These are phyloP conservation scores for Lasioglossum oenotherae DNA, from an alignment of 2,888 invertebrate species.

Conservation along the genomic window DNA sequence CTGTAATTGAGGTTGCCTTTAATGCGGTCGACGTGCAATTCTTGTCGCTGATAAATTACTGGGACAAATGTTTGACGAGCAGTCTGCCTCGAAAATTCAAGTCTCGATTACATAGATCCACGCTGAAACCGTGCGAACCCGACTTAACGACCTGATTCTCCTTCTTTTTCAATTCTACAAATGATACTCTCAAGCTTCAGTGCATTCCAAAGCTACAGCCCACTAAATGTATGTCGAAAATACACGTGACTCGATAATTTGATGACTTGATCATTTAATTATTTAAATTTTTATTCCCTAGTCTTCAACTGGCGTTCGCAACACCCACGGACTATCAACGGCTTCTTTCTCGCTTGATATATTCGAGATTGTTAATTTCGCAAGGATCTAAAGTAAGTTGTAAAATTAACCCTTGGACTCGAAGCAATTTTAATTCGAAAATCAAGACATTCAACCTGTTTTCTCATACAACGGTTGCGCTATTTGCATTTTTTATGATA, in stretches of 20 bases:
- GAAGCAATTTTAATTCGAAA: no score
- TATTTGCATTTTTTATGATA: no score
- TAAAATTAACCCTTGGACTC: background rate
- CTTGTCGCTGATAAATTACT: conserved; percentile 43
- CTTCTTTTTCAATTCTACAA: background rate
- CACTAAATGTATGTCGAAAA: background rate
- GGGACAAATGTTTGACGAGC: conserved; percentile 44
- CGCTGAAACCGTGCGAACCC: background rate
- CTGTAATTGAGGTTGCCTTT: conserved; percentile 54
- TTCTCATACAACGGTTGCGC: no score
- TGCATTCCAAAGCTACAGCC: background rate
- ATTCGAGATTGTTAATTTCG: background rate
- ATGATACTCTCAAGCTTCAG: background rate
- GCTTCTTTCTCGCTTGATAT: background rate
- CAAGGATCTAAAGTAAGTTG: background rate
- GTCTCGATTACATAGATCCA: background rate
- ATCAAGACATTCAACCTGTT: no score
- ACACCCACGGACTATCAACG: background rate
- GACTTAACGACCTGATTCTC: background rate
- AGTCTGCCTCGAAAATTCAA: conserved; percentile 16
- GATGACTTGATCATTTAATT: background rate
- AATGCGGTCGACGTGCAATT: conserved; percentile 40
- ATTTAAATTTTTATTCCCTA: background rate
- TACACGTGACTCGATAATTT: background rate
- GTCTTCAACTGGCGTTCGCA: background rate